Conservation (phyloP, 2,888 invertebrate species). For the Himalopsyche japonica region DNA sequence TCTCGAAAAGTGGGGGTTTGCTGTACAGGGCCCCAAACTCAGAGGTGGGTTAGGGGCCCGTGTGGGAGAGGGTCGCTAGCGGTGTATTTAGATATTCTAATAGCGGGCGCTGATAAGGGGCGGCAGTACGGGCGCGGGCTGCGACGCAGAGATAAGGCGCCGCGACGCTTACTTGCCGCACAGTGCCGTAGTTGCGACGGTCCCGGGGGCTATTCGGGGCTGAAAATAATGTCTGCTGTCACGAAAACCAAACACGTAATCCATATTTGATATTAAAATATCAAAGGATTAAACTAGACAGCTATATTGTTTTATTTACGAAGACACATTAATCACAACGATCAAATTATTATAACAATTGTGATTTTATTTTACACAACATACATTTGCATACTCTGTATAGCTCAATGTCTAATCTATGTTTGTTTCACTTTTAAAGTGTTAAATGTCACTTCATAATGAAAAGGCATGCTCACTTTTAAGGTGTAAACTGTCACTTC, state of each 20-base stretch:
- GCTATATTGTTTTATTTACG: too few relatives aligned
- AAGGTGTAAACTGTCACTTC: too few relatives aligned
- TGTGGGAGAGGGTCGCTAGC: conserved; percentile 43
- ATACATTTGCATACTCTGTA: too few relatives aligned
- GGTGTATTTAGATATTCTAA: conserved; percentile 56
- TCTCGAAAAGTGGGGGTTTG: not conserved
- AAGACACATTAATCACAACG: too few relatives aligned
- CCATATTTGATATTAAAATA: not conserved
- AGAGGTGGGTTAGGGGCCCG: conserved; percentile 42
- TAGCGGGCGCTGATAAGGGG: conserved; percentile 50
- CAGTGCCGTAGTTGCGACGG: conserved; percentile 36
- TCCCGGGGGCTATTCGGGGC: conserved; percentile 45
- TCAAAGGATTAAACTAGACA: too few relatives aligned
- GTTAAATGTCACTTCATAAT: too few relatives aligned
- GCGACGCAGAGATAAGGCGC: conserved; percentile 42
- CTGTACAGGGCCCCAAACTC: conserved; percentile 41
- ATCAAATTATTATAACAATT: too few relatives aligned
- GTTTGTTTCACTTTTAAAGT: too few relatives aligned
- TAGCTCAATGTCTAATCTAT: too few relatives aligned
- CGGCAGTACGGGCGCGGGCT: conserved; percentile 44
- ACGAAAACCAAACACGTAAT: not conserved
- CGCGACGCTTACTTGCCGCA: conserved; percentile 43
- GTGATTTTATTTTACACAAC: too few relatives aligned
- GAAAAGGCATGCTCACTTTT: too few relatives aligned
- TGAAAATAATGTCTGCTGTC: conserved; percentile 40